A percentile compares a stretch with the other conserved stretches of the same genome.
These are phyloP conservation scores for Dromas ardeola DNA, from an alignment of 2,113 vertebrate genomes.

Conservation along the genomic window DNA sequence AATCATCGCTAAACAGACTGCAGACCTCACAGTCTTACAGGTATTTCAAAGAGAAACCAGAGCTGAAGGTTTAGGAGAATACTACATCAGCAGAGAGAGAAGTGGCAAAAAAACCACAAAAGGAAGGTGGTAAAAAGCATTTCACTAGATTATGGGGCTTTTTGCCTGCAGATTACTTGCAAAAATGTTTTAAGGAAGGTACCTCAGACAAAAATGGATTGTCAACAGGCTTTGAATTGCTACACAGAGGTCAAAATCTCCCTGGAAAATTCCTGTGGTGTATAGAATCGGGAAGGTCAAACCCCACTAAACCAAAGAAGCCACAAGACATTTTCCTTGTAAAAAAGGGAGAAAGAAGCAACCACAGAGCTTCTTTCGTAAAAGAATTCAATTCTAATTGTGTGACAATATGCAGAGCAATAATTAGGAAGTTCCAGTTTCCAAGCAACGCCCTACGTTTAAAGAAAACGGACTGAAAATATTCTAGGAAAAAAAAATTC, in stretches of 20 bases:
- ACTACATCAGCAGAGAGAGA: neutral
- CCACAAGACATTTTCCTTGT: neutral
- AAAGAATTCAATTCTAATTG: neutral
- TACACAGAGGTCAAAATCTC: neutral
- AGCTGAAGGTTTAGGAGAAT: neutral
- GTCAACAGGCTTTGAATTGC: neutral
- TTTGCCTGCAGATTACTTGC: neutral
- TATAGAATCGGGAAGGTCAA: neutral
- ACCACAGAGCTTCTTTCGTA: neutral
- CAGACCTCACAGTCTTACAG: neutral
- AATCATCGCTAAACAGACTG: neutral
- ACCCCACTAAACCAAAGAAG: neutral
- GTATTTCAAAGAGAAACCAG: neutral
- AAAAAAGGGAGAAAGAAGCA: neutral
- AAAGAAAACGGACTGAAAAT: neutral
- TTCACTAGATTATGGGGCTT: neutral
- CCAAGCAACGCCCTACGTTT: constrained; percentile 15
- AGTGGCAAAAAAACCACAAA: neutral
- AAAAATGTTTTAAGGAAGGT: neutral
- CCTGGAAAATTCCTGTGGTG: neutral
- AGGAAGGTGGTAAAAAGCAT: neutral
- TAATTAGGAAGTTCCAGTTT: constrained; percentile 23
- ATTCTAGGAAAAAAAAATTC: neutral
- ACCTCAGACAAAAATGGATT: neutral
- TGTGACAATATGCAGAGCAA: neutral